Evolutionary conservation across 2,797 vertebrate genomes (phyloP).

Genomic region (Dromococcyx pavoninus): DNA sequence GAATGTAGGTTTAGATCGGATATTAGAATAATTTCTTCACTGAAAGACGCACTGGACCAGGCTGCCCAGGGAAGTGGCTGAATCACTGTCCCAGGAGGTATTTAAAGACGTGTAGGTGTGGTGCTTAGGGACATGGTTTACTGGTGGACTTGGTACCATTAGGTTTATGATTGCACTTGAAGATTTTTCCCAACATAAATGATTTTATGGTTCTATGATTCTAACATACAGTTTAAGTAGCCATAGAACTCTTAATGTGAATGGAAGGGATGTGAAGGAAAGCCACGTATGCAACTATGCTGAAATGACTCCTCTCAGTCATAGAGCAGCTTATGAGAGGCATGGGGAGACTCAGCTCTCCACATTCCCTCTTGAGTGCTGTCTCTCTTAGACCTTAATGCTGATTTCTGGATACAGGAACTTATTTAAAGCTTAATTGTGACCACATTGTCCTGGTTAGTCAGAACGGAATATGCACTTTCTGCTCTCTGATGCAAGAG

Average conservation of each 20-base stretch:
- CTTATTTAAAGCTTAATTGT: neutral
- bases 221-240: neutral
- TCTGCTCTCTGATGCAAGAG: neutral
- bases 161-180: too few relatives aligned
- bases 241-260: neutral
- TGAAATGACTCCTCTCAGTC: neutral
- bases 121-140: too few relatives aligned
- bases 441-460: neutral
- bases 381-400: neutral
- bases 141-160: too few relatives aligned
- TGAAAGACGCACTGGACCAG: too few relatives aligned
- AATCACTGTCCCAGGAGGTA: too few relatives aligned
- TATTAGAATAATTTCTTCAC: too few relatives aligned
- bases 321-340: neutral
- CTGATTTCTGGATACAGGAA: neutral
- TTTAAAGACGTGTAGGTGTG: too few relatives aligned
- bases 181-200: too few relatives aligned
- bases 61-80: too few relatives aligned
- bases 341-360: neutral
- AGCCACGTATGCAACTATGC: neutral
- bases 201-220: too few relatives aligned
- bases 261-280: neutral
- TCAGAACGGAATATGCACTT: neutral
- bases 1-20: too few relatives aligned
- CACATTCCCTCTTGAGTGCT: neutral